Evolutionary conservation across 2,888 invertebrate species (phyloP), one percentile per base, ranked within the genome.

Genomic region (Liopterus haemorrhoidalis): DNA sequence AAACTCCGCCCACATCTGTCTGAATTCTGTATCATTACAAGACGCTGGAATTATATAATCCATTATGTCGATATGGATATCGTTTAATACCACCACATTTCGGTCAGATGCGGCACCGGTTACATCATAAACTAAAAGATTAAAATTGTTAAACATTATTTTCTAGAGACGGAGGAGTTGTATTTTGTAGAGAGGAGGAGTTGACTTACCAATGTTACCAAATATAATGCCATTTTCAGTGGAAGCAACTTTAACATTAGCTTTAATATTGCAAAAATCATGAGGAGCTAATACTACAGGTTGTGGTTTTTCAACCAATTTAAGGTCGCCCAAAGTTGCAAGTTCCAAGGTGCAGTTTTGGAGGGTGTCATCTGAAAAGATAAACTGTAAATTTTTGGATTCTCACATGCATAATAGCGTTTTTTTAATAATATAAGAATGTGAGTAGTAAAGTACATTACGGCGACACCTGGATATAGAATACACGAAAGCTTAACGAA

Each of bases 1-100:
- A 72, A 99, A 99, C 74, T 97, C 97, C 2, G 95, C 93, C 99
- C 99, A 99, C 99, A 99, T 99, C 70, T 90, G 86, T 4, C 99
- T 73, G 76, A 99, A 99, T 72, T 99, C 97, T 0, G 85, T 82
- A 68, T 99, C 99, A 40, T 85, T 89, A 69, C 97, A 97, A 27
- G 76, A 70, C 11, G 94, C 94, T 14, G 96, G 96, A 61, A 96
- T 86, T 61, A 96, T 95, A 71, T 96, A 96, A 73, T 99, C 99
- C 90, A 99, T 95, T 57, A 99, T 96, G 70, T 99, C 99, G 64
- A 99, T 96, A 69, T 97, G 96, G 62, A 99, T 97, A 68, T 99
- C 99, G 67, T 97, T 96, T 38, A 99, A 75, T 9, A 99, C 97
- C 22, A 99, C 96, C 50, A 96, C 96, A 68, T 96, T 97, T 56